Evolutionary conservation across 1,140 invertebrate genomes (phyloP), one percentile per base, ranked within the genome.

Genomic region (Drosophila athabasca): DNA sequence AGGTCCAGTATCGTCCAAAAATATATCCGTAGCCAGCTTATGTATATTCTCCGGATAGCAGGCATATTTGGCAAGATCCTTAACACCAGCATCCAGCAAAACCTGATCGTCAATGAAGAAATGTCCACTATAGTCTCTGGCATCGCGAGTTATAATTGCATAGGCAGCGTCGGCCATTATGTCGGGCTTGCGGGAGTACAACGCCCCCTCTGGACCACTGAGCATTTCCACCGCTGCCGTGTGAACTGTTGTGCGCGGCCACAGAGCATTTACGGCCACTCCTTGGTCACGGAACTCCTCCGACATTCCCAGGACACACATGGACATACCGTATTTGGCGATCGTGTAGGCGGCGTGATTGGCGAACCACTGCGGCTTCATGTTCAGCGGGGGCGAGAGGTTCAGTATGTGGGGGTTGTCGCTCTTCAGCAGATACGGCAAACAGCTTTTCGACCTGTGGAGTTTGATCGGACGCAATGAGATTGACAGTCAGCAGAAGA

Each of bases 201-300:
- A 84, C 1, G 76, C 88, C 92, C 99, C 97, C 0, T 98, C 98
- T 19, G 98, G 97, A 0, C 98, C 99, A 68, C 95, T 94, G 88
- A 99, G 91, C 98, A 99, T 99, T 90, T 98, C 96, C 92, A 99
- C 97, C 0, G 99, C 99, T n/a, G 98, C 98, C 0, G 98, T 99
- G 71, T 95, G 94, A 88, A 99, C 98, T 1, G 96, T 97, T 85
- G 98, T 99, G 91, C 94, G 95, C 1, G 98, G 98, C 99, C 99
- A 99, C 0, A 99, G 93, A 6, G 98, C 97, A 93, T 99, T 99
- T 1, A 99, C 98, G 50, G 96, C 98, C 72, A 99, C 96, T 50
- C 96, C 95, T 65, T 95, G 93, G 6, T 93, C 91, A 87, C 94
- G 95, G 68, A 99, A 97, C 93, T 99, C 99, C 79, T 97, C 97